A percentile compares a stretch with the other conserved stretches of the same genome.
These are phyloP conservation scores for Ceraclea dissimilis DNA, from an alignment of 2,888 invertebrate genomes.

Conservation along the genomic window DNA sequence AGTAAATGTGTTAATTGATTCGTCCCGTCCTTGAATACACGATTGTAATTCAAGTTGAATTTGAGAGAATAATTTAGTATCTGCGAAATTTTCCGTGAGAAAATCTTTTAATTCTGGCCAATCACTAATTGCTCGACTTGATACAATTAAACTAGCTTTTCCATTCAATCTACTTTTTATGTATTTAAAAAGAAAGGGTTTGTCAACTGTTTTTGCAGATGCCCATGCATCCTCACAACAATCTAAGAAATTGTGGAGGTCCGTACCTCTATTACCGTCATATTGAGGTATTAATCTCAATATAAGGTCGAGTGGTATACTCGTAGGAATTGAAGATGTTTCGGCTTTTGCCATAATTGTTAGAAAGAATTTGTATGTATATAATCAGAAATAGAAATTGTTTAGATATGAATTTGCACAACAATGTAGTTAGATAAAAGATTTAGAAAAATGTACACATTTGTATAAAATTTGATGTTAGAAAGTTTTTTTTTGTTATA, in stretches of 20 bases:
- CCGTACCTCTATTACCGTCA: not conserved
- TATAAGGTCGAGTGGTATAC: not conserved
- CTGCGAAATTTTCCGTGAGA: constrained; percentile 2
- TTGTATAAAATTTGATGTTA: too few species aligned
- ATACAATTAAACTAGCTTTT: not conserved
- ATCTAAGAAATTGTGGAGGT: constrained; percentile 1
- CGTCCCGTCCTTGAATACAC: not conserved
- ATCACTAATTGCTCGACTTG: not conserved
- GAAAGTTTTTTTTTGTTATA: too few species aligned
- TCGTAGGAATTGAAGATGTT: too few species aligned
- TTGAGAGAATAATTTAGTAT: not conserved
- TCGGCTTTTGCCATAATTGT: too few species aligned
- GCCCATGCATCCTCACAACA: not conserved
- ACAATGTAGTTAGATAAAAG: too few species aligned
- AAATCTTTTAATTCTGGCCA: not conserved
- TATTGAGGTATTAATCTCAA: not conserved
- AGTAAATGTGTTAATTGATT: not conserved
- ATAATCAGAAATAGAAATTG: too few species aligned
- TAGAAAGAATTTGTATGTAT: too few species aligned
- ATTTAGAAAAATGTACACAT: too few species aligned
- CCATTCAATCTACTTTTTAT: constrained; percentile 3
- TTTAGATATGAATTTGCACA: too few species aligned
- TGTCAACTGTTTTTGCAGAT: not conserved
- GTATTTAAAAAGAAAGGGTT: not conserved
- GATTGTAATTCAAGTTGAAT: constrained; percentile 1